Percentiles rank a stretch among this genome's conserved stretches.
These are phyloP conservation scores for Eledone cirrhosa DNA, from an alignment of 2,888 invertebrate species.

Conservation along the genomic window DNA sequence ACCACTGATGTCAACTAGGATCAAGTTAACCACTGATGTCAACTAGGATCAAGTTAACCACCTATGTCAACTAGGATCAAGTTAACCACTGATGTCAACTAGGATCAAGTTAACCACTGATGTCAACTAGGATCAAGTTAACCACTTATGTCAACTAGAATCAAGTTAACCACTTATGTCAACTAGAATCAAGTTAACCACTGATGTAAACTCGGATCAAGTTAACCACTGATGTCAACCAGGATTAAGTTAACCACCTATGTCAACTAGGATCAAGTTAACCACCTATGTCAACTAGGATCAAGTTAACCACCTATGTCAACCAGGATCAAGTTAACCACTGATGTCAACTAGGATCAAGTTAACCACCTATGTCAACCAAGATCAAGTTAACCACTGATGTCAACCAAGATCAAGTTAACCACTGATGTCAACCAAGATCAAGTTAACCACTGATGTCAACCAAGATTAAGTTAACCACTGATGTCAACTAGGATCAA, in stretches of 20 bases:
- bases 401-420: neutral
- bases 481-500: neutral
- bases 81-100: too few species aligned
- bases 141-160: neutral
- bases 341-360: neutral
- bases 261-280: neutral
- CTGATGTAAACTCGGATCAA: too few species aligned
- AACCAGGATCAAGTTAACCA: too few species aligned
- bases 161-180: neutral
- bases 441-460: too few species aligned
- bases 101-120: neutral
- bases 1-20: neutral
- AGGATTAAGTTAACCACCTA: neutral
- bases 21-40: neutral
- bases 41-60: neutral
- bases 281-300: neutral
- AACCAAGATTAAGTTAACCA: too few species aligned
- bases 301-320: too few species aligned
- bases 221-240: too few species aligned
- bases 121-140: neutral
- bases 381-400: neutral
- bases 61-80: neutral
- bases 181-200: neutral
- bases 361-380: neutral
- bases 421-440: neutral